Evolutionary conservation across 2,113 vertebrate genomes (phyloP), one percentile per base, ranked within the genome.

Genomic region (Xerus inauris): DNA sequence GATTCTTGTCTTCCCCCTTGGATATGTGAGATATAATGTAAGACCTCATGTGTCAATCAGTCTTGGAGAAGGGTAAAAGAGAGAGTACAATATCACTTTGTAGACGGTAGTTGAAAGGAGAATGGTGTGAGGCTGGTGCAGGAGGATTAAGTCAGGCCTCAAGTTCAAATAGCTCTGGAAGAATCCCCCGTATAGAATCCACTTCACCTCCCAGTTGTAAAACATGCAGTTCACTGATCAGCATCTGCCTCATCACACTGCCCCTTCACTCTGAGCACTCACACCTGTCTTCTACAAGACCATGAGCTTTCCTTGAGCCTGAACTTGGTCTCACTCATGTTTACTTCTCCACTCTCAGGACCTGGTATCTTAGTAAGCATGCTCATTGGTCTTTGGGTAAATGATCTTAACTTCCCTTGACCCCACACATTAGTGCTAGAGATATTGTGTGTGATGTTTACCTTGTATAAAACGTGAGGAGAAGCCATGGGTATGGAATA

Each of bases 171-270:
- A 11, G 38, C 3, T 62, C 69, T 57, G 28, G 28, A 42, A 42
- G 42, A 26, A 12, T 24, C 8, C 17, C 30, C 45, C 11, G 20
- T 3, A n/a, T 32, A 49, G 45, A n/a, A 28, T 82, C 64, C 13
- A 16, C 4, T 19, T 42, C 32, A 30, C 24, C 13, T 24, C 11
- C 40, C 28, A 19, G 76, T 1, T 8, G 54, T 12, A 59, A 51
- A 51, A 24, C 0, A 0, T 0, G n/a, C 12, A 9, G 5, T 12
- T 8, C 3, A 3, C n/a, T 47, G 35, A 42, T 28, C 59, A 32
- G 9, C n/a, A 16, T 14, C 84, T 47, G n/a, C 47, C 22, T 22
- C 42, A 9, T 5, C 8, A 1, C 59, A 62, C 24, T 20, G 45
- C 19, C 9, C 38, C 69, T 89, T 54, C 22, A 2, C 16, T 89